Base-by-base conservation (phyloP, 1,140 invertebrate genomes). In the Lepidurus arcticus region DNA sequence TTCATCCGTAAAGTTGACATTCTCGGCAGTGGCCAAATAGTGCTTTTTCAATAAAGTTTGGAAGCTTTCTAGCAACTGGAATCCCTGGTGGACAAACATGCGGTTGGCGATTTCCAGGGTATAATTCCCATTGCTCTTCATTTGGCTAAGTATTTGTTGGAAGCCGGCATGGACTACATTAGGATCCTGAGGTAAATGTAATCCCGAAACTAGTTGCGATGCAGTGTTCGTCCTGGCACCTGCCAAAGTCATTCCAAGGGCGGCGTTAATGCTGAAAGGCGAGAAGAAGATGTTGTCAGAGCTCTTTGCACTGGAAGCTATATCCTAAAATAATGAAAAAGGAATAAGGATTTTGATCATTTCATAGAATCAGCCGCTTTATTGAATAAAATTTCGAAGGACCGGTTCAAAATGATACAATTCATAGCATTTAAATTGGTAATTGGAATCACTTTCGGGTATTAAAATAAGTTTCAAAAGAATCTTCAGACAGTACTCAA, bases 221-320 rank as follows among this genome's bases (percentile, higher is more conserved):
- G 45, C 45, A 11, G 45, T 47, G 45, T 47, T 47, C 45, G 0
- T 3, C 45, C 1, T 16, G 3, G 45, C 45, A 42, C 88, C 91
- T 83, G 91, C 90, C 44, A 88, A 83, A 26, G 91, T 81, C 87
- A 91, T 89, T 3, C 45, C 45, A 1, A 47, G 16, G 16, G 45
- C 45, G 45, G 45, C 45, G 16, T 9, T 16, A 16, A 47, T 47
- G 16, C 45, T 47, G 3, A 47, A 86, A 8, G 92, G 90, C 10
- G 91, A 91, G 7, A 91, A 82, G 81, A 92, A 86, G 21, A 91
- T 83, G 83, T 92, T 92, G 26, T 87, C 88, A 10, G 84, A 78
- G 21, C 1, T 74, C 4, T 76, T 21, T 26, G 13, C 1, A 44
- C 73, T 47, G 1, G 45, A 34, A 42, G 44, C 77, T 11, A 78